Evolutionary conservation across 2,888 invertebrate genomes (phyloP).

Genomic region (Gasteruption jaculator): DNA sequence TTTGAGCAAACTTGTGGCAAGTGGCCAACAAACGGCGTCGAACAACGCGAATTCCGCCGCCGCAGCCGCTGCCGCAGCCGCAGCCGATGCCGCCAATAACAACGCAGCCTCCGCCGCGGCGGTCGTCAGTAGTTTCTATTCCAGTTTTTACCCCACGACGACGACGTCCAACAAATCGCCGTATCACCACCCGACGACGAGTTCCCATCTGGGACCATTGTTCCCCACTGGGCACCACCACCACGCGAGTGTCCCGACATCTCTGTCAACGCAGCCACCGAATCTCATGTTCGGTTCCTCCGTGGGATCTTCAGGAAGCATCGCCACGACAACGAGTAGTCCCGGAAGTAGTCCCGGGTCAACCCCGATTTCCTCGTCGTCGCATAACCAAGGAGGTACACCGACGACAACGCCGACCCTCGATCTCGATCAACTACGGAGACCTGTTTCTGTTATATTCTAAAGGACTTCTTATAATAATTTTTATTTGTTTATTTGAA

Average conservation of each 20-base stretch:
- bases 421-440: slow-evolving; percentile 59
- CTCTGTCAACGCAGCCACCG: too few relatives aligned
- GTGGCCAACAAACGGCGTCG: slow-evolving; percentile 31
- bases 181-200: slow-evolving; percentile 39
- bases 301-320: slow-evolving; percentile 17
- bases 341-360: slow-evolving; percentile 37
- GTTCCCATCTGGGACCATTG: slow-evolving; percentile 27
- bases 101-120: slow-evolving; percentile 51
- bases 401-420: slow-evolving; percentile 46
- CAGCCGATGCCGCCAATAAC: slow-evolving; percentile 55
- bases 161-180: slow-evolving; percentile 57
- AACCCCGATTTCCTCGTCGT: slow-evolving; percentile 31
- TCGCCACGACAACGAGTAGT: slow-evolving; percentile 28
- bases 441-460: slow-evolving; percentile 70
- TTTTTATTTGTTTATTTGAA: too few relatives aligned
- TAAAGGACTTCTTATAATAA: slow-evolving; percentile 46
- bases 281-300: slow-evolving; percentile 40
- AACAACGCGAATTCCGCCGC: slow-evolving; percentile 52
- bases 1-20: slow-evolving; percentile 58
- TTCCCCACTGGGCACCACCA: slow-evolving; percentile 39
- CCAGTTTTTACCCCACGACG: slow-evolving; percentile 59
- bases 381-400: slow-evolving; percentile 38
- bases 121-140: slow-evolving; percentile 66
- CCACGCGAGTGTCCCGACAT: slow-evolving; percentile 55
- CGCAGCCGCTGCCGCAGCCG: slow-evolving; percentile 48